These are phyloP conservation scores for Branchipolynoe longqiensis DNA, from an alignment of 2,888 invertebrate genomes.

Conservation along the genomic window DNA sequence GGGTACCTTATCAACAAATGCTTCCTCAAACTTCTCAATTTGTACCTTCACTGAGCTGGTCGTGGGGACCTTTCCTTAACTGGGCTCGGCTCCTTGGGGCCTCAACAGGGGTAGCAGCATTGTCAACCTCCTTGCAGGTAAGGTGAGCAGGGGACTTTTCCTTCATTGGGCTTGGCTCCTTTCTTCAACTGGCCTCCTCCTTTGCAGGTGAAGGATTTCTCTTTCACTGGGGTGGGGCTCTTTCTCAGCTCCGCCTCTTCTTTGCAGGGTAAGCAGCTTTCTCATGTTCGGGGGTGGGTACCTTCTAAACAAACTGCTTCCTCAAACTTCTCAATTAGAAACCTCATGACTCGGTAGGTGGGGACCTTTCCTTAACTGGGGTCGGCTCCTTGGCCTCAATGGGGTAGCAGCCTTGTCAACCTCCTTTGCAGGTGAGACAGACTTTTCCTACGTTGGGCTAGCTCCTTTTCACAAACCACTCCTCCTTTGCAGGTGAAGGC, in stretches of 20 bases:
- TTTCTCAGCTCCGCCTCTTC: background rate
- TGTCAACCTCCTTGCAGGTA: background rate
- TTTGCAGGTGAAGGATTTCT: conserved; percentile 28
- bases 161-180: too few species aligned
- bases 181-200: conserved; percentile 82
- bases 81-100: conserved; percentile 68
- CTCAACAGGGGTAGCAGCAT: conserved; percentile 65
- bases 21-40: conserved; percentile 10
- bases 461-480: background rate
- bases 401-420: conserved; percentile 61
- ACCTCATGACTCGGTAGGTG: background rate
- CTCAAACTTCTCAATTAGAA: conserved; percentile 84
- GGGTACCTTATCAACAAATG: conserved; percentile 36
- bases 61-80: background rate
- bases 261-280: conserved; percentile 6
- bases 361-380: conserved; percentile 31
- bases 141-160: conserved; percentile 11
- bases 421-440: background rate
- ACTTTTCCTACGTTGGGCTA: conserved; percentile 1
- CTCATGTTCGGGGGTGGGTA: conserved; percentile 11
- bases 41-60: background rate
- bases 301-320: conserved; percentile 31
- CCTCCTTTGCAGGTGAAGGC: conserved; percentile 8
- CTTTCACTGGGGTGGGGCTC: conserved; percentile 30
- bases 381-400: conserved; percentile 61